Conservation (phyloP, 1,140 invertebrate genomes). For the fruit fly (Drosophila melanogaster) region Release_6_plus_ISO1_MT NC_004354.4:8657001-8657500, state of each 20-base stretch:
- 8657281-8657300: constrained; percentile 11
- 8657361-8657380: constrained; percentile 24
- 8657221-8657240: background rate
- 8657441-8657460: too few relatives aligned
- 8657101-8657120: constrained; percentile 84
- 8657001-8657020: constrained; percentile 55
- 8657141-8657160: constrained; percentile 84
- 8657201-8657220: constrained; percentile 4
- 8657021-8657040: too few relatives aligned
- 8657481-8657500: constrained; percentile 52
- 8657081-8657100: constrained; percentile 77
- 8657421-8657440: background rate
- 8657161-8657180: constrained; percentile 65
- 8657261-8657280: background rate
- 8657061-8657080: background rate
- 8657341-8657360: constrained; percentile 49
- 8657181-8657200: constrained; percentile 44
- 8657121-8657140: constrained; percentile 85
- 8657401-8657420: background rate
- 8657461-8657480: constrained; percentile 4
- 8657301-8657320: constrained; percentile 51
- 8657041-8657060: rapidly evolving
- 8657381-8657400: constrained; percentile 29
- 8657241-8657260: background rate
- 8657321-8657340: constrained; percentile 58